Percentiles rank a stretch among this genome's conserved stretches.
These are phyloP conservation scores for Ephestia elutella DNA, from an alignment of 1,140 invertebrate genomes.

Conservation along the genomic window DNA sequence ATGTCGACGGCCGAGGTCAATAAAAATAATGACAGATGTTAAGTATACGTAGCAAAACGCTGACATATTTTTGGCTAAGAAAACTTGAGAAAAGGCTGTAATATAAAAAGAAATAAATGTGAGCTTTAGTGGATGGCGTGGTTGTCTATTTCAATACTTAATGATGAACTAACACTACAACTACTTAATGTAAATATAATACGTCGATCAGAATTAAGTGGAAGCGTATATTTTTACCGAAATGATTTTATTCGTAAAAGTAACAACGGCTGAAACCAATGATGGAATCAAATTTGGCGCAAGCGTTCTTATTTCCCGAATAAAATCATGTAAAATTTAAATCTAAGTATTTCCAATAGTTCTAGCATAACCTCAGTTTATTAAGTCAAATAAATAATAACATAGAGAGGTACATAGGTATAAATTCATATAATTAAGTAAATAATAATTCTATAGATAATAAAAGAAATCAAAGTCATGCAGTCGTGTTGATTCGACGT, in stretches of 20 bases:
- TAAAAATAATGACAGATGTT: constrained; percentile 18
- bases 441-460: constrained; percentile 7
- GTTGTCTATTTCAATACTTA: constrained; percentile 65
- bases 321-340: constrained; percentile 35
- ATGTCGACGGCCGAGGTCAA: constrained; percentile 28
- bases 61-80: not conserved
- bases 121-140: constrained; percentile 47
- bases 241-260: constrained; percentile 39
- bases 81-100: constrained; percentile 3
- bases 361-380: constrained; percentile 38
- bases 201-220: constrained; percentile 65
- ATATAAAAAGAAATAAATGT: constrained; percentile 1
- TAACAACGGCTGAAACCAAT: no score
- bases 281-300: not conserved
- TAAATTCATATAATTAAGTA: constrained; percentile 14
- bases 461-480: constrained; percentile 19
- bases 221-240: constrained; percentile 61
- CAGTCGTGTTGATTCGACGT: constrained; percentile 26
- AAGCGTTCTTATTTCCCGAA: constrained; percentile 20
- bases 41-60: not conserved
- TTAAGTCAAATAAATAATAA: constrained; percentile 28
- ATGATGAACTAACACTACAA: constrained; percentile 62
- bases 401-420: constrained; percentile 11
- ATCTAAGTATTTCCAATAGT: constrained; percentile 36
- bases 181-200: constrained; percentile 71